phyloP scores from a whole-genome alignment of 2,797 vertebrate species.

The Melanotaenia parkinsoni region DNA sequence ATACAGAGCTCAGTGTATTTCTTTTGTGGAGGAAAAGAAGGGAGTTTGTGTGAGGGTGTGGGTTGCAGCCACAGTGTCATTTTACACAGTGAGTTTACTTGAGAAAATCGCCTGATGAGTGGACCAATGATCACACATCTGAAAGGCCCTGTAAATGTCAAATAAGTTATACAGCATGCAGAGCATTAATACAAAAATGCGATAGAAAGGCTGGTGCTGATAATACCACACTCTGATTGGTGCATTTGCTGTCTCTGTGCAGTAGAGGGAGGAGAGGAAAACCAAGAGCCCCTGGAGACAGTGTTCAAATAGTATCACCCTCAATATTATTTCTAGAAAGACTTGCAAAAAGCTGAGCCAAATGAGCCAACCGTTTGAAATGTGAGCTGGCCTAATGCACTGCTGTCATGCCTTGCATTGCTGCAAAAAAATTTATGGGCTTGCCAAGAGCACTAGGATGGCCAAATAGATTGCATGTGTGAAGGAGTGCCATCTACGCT shows the following conservation, averaged over 20 bases:
- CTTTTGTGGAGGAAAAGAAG: slow-evolving; percentile 23
- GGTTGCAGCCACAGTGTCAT: slow-evolving; percentile 47
- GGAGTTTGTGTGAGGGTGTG: slow-evolving; percentile 32
- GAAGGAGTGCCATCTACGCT: slow-evolving; percentile 70
- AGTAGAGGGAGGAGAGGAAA: slow-evolving; percentile 54
- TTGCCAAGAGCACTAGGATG: slow-evolving; percentile 70
- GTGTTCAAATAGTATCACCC: slow-evolving; percentile 81
- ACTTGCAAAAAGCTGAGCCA: slow-evolving; percentile 72
- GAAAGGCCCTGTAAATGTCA: slow-evolving; percentile 31
- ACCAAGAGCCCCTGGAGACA: slow-evolving; percentile 79
- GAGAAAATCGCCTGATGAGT: slow-evolving; percentile 62
- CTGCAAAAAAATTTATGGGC: slow-evolving; percentile 63
- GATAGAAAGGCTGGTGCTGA: background rate
- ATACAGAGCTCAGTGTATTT: slow-evolving; percentile 34
- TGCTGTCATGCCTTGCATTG: slow-evolving; percentile 72
- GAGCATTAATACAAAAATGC: background rate
- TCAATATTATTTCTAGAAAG: slow-evolving; percentile 82
- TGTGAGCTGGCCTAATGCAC: slow-evolving; percentile 71
- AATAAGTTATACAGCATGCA: background rate
- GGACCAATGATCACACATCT: slow-evolving; percentile 50
- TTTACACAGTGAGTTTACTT: slow-evolving; percentile 66
- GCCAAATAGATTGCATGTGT: slow-evolving; percentile 68
- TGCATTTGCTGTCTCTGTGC: slow-evolving; percentile 74
- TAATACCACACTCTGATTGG: slow-evolving; percentile 68
- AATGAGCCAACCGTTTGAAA: slow-evolving; percentile 79